Evolutionary conservation across 2,113 vertebrate genomes (phyloP).

Genomic region (Thomomys bottae): DNA sequence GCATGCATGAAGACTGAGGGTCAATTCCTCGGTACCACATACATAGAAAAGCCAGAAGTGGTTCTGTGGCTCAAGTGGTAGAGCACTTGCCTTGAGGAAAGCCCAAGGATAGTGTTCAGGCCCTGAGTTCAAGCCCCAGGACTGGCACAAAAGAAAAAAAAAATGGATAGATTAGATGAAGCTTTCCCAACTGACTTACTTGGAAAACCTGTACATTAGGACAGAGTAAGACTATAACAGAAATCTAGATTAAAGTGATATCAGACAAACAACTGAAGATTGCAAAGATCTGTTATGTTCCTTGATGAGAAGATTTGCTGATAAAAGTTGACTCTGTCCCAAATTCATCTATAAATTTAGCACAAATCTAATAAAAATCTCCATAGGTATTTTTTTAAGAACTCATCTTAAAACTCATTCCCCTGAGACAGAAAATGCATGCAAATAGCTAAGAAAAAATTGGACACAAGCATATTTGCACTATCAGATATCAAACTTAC

Average conservation of each 20-base stretch:
- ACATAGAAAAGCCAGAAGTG: no score
- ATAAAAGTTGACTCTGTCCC: not conserved
- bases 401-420: conserved; percentile 44
- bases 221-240: conserved; percentile 24
- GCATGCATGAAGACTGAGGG: no score
- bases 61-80: no score
- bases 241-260: conserved; percentile 26
- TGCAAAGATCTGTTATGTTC: not conserved
- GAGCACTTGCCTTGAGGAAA: no score
- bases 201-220: not conserved
- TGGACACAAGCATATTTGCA: conserved; percentile 1
- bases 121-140: no score
- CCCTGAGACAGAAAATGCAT: not conserved
- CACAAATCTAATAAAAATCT: conserved; percentile 39
- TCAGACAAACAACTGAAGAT: conserved; percentile 6
- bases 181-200: not conserved
- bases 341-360: conserved; percentile 46
- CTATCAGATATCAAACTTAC: conserved; percentile 12
- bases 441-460: not conserved
- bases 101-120: no score
- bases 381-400: conserved; percentile 28
- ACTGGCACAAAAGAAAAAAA: not conserved
- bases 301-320: not conserved
- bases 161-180: not conserved
- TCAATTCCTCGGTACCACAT: no score